Evolutionary conservation across 2,888 invertebrate genomes (phyloP).

Genomic region (Machimus atricapillus): DNA sequence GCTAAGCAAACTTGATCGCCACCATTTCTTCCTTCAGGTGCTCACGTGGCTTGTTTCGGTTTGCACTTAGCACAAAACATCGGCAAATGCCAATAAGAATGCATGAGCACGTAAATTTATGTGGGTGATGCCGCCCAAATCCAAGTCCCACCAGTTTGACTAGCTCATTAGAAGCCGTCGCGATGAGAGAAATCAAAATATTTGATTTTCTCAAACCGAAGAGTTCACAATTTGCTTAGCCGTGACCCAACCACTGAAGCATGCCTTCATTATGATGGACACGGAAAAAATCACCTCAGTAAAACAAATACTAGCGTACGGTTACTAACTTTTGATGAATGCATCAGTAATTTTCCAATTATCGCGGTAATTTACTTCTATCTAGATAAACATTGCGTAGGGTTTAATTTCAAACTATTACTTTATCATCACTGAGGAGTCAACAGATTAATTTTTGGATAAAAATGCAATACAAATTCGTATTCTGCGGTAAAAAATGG

Average conservation of each 20-base stretch:
- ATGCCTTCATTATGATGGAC: background rate
- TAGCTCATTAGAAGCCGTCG: background rate
- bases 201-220: background rate
- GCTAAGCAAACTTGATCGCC: background rate
- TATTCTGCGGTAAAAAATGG: too few relatives aligned
- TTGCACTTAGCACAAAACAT: constrained; percentile 8
- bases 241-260: background rate
- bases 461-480: too few relatives aligned
- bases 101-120: constrained; percentile 2
- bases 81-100: constrained; percentile 2
- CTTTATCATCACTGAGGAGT: too few relatives aligned
- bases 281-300: background rate
- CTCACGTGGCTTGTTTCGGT: background rate
- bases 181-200: background rate
- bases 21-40: background rate
- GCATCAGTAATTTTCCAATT: background rate
- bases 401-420: too few relatives aligned
- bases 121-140: constrained; percentile 10
- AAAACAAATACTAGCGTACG: background rate
- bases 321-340: background rate
- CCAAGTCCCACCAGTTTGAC: background rate
- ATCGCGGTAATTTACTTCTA: background rate
- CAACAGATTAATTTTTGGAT: too few relatives aligned
- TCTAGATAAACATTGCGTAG: too few relatives aligned
- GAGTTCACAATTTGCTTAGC: background rate